Evolutionary conservation across 1,140 invertebrate genomes (phyloP).

Genomic region (Tribolium castaneum): DNA sequence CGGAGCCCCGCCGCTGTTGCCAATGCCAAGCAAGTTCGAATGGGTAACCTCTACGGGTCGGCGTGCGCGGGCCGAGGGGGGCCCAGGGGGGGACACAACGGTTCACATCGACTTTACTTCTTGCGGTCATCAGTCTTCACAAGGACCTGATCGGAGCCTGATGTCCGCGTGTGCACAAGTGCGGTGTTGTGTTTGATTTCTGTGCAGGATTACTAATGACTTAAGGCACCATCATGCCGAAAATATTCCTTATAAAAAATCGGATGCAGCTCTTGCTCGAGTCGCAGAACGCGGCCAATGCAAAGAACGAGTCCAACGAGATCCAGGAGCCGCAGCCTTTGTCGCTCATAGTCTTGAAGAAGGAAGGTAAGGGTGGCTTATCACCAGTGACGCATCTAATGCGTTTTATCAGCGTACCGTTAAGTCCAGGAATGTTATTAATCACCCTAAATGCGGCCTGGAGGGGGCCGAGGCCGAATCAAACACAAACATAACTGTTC

Average conservation of each 20-base stretch:
- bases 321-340: constrained; percentile 67
- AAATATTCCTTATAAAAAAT: constrained; percentile 90
- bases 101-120: constrained; percentile 58
- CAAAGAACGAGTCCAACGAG: constrained; percentile 59
- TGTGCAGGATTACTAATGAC: constrained; percentile 28
- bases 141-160: constrained; percentile 55
- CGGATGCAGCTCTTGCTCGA: constrained; percentile 83
- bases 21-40: constrained; percentile 56
- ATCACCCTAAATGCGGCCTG: constrained; percentile 5
- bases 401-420: constrained; percentile 11
- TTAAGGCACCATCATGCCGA: constrained; percentile 79
- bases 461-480: not conserved
- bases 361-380: constrained; percentile 60
- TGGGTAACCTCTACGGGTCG: constrained; percentile 60
- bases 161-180: not conserved
- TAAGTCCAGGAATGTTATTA: constrained; percentile 2
- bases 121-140: constrained; percentile 62
- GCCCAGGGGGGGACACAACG: constrained; percentile 59
- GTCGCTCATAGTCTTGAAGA: constrained; percentile 70
- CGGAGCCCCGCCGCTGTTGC: constrained; percentile 30
- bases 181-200: not conserved
- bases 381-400: constrained; percentile 14
- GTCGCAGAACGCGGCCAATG: constrained; percentile 72
- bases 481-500: constrained; percentile 17
- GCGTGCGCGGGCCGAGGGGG: constrained; percentile 41